Evolutionary conservation across 2,797 vertebrate species (phyloP).

Genomic region (Malacoctenus gilli): DNA sequence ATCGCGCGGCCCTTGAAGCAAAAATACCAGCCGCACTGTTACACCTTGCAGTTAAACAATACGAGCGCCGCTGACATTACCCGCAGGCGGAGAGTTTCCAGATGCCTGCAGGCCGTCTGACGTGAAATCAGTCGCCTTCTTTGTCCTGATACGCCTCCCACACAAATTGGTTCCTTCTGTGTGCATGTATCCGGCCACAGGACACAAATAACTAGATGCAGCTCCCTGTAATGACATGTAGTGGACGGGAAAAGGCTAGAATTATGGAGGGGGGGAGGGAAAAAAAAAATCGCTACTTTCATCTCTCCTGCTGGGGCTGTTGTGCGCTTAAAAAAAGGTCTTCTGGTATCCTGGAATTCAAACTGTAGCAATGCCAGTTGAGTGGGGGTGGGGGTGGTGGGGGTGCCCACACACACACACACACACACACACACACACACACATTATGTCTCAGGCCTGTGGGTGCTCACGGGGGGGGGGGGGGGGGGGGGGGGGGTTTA

Average conservation of each 20-base stretch:
- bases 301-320: conserved; percentile 73
- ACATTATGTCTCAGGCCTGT: conserved; percentile 32
- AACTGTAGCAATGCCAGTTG: conserved; percentile 47
- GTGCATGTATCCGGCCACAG: conserved; percentile 80
- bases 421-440: conserved; percentile 19
- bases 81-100: conserved; percentile 26
- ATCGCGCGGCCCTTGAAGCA: too few relatives aligned
- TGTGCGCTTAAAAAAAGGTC: conserved; percentile 61
- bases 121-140: conserved; percentile 65
- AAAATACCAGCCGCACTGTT: background rate
- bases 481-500: too few relatives aligned
- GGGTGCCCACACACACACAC: conserved; percentile 45
- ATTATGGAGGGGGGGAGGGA: conserved; percentile 72
- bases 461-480: conserved; percentile 34
- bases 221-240: conserved; percentile 80
- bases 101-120: conserved; percentile 53
- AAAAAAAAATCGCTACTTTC: conserved; percentile 74
- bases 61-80: conserved; percentile 24
- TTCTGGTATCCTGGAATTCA: conserved; percentile 49
- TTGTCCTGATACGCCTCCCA: conserved; percentile 72
- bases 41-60: conserved; percentile 24
- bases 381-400: conserved; percentile 22
- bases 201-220: conserved; percentile 83
- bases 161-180: conserved; percentile 79
- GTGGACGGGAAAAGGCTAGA: conserved; percentile 77